Percentiles rank a stretch among this genome's conserved stretches.
These are phyloP conservation scores for Ovis canadensis DNA, from an alignment of 2,113 vertebrate species.

Conservation along the genomic window DNA sequence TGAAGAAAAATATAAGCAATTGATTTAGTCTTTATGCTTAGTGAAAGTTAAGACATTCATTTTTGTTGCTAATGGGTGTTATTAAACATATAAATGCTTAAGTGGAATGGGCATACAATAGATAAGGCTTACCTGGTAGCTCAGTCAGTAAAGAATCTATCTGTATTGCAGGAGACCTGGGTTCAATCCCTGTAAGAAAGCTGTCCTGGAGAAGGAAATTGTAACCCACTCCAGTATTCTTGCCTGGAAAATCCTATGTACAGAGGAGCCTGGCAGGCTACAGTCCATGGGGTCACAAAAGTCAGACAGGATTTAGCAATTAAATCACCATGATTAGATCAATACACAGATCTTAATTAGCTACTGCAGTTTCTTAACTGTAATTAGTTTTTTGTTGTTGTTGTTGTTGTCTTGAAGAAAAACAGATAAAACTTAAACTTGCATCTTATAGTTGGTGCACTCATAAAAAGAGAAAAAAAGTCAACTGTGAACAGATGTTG, in stretches of 20 bases:
- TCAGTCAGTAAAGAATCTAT: not conserved
- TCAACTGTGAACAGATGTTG: not conserved
- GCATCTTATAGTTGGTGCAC: not conserved
- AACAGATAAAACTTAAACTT: not conserved
- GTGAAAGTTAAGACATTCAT: not conserved
- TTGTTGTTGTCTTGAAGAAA: not conserved
- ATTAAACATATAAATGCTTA: not conserved
- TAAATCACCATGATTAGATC: not conserved
- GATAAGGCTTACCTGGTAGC: not conserved
- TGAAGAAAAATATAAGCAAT: not conserved
- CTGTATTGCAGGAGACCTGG: not conserved
- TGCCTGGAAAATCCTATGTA: not conserved
- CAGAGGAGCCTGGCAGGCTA: not conserved
- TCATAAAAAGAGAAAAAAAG: not conserved
- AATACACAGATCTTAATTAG: not conserved
- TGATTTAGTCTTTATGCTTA: not conserved
- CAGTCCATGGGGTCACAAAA: not conserved
- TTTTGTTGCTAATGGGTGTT: not conserved
- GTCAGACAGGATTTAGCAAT: not conserved
- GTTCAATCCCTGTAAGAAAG: not conserved
- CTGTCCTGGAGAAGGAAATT: not conserved
- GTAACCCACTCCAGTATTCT: not conserved
- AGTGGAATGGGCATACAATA: not conserved
- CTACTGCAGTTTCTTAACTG: not conserved
- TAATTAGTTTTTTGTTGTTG: not conserved